Evolutionary conservation across 2,113 vertebrate species (phyloP).

Genomic region (Athene cunicularia): DNA sequence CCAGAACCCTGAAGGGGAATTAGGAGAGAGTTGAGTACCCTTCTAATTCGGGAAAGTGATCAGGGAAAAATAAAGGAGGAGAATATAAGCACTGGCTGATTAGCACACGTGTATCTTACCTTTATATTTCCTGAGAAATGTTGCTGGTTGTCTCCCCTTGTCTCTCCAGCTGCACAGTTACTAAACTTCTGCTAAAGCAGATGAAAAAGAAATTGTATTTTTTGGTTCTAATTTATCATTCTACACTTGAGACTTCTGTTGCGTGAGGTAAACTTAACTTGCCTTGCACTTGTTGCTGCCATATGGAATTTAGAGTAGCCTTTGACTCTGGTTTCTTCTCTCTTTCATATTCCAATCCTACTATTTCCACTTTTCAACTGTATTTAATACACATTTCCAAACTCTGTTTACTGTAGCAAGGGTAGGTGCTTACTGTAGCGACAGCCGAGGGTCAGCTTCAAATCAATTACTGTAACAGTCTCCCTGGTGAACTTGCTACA

Average conservation of each 20-base stretch:
- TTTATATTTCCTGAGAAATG: not conserved
- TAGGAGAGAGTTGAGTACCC: not conserved
- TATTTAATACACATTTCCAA: not conserved
- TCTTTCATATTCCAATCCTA: not conserved
- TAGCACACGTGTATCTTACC: accelerated
- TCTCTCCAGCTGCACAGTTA: not conserved
- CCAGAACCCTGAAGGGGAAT: not conserved
- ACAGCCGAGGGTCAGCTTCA: not conserved
- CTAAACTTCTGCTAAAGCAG: not conserved
- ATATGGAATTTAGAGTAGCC: not conserved
- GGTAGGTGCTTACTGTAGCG: not conserved
- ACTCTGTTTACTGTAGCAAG: not conserved
- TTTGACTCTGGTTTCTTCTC: not conserved
- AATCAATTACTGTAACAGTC: not conserved
- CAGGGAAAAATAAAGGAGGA: not conserved
- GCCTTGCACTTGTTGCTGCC: not conserved
- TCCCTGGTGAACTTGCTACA: not conserved
- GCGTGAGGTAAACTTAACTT: not conserved
- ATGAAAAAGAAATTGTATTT: not conserved
- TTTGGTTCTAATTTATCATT: not conserved
- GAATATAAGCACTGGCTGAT: not conserved
- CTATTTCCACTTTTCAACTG: not conserved
- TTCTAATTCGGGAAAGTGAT: not conserved
- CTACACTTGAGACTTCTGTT: not conserved
- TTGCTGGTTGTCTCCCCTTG: not conserved